Evolutionary conservation across 1,140 invertebrate genomes (phyloP).

Genomic region (Aphaenogaster ashmeadi): DNA sequence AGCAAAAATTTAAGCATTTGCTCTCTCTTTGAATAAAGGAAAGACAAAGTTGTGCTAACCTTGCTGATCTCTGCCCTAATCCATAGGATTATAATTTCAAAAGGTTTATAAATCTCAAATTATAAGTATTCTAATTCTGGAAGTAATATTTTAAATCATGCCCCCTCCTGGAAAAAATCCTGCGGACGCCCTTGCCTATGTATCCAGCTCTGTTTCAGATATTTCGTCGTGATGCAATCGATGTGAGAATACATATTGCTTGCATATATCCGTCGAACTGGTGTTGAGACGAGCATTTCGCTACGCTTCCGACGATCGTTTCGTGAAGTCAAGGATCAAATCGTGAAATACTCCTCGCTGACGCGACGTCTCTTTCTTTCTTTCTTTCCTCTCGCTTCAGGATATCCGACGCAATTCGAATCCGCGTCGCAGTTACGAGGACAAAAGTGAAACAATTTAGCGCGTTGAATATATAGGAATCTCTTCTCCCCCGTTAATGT

Average conservation of each 20-base stretch:
- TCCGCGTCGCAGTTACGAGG: not conserved
- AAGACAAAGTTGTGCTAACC: too few species aligned
- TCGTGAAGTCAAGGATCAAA: not conserved
- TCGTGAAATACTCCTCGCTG: not conserved
- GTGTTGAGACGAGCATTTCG: not conserved
- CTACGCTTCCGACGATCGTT: not conserved
- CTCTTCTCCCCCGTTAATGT: slow-evolving; percentile 19
- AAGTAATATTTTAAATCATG: too few species aligned
- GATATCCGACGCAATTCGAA: not conserved
- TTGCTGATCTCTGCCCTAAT: too few species aligned
- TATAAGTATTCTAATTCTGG: too few species aligned
- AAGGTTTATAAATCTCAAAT: too few species aligned
- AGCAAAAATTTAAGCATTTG: too few species aligned
- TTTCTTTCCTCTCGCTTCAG: slow-evolving; percentile 10
- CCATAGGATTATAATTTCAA: too few species aligned
- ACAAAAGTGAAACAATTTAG: slow-evolving; percentile 32
- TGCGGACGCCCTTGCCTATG: too few species aligned
- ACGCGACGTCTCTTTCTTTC: not conserved
- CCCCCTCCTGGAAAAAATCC: too few species aligned
- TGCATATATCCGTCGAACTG: slow-evolving; percentile 5
- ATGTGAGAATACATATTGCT: slow-evolving; percentile 34
- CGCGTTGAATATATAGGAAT: slow-evolving; percentile 28
- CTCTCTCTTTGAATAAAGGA: too few species aligned
- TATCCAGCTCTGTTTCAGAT: not conserved
- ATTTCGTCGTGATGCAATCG: not conserved